Conservation (phyloP, 1,140 invertebrate genomes). For the Drosophila suzukii region DNA sequence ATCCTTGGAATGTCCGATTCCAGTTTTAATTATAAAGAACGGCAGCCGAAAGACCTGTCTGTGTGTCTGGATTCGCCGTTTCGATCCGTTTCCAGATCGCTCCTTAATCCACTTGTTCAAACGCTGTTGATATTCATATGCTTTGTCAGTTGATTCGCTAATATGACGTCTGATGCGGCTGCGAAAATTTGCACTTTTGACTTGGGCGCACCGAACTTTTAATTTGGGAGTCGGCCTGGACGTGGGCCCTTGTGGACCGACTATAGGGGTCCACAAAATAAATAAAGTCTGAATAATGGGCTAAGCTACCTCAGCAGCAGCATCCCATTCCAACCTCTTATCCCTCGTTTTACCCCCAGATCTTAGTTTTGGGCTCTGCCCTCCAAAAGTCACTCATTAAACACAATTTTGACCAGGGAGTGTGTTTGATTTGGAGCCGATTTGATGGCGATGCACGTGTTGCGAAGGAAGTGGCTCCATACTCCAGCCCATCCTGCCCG, state of each 20-base stretch:
- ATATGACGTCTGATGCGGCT: conserved; percentile 81
- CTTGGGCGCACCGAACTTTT: conserved; percentile 71
- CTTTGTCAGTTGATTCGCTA: conserved; percentile 83
- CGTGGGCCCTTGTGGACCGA: conserved; percentile 8
- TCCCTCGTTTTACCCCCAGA: not conserved
- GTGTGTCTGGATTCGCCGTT: conserved; percentile 14
- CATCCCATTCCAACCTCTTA: conserved; percentile 7
- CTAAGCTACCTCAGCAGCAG: conserved; percentile 71
- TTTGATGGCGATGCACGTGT: conserved; percentile 72
- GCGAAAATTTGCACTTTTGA: conserved; percentile 83
- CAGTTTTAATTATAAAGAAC: conserved; percentile 58
- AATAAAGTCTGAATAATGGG: conserved; percentile 81
- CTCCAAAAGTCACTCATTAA: conserved; percentile 76
- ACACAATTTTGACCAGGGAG: conserved; percentile 63
- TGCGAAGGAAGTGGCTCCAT: conserved; percentile 49
- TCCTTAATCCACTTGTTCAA: conserved; percentile 81
- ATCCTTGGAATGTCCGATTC: not conserved
- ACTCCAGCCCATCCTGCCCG: conserved; percentile 9
- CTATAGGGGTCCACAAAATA: conserved; percentile 56
- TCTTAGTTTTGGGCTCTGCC: conserved; percentile 14
- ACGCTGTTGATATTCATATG: conserved; percentile 83
- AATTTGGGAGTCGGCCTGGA: conserved; percentile 66
- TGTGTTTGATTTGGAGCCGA: conserved; percentile 76
- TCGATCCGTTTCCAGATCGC: conserved; percentile 21
- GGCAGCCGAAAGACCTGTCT: conserved; percentile 24